Evolutionary conservation across 2,113 vertebrate species (phyloP), one percentile per base, ranked within the genome.

Genomic region (Chaetorhynchus papuensis): DNA sequence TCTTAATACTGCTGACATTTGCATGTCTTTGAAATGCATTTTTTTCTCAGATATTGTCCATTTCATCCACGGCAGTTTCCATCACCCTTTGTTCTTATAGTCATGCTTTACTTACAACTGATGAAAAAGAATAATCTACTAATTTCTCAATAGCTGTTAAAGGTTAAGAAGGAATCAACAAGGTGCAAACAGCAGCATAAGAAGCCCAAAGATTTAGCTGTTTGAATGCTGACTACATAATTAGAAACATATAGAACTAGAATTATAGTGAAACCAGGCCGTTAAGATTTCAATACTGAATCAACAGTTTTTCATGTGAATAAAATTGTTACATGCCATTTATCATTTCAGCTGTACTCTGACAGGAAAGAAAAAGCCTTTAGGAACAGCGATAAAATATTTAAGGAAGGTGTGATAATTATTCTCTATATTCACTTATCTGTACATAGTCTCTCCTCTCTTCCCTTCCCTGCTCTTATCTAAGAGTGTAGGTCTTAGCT

Each of bases 1-100:
- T 94, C 89, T 88, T 89, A 83, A 88, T 93, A 95, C 79, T 95
- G 35, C 95, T 96, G 94, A 70, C 78, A 95, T 97, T 95, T 95
- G 76, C 94, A 74, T 92, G 83, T 90, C 83, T 97, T 95, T 95
- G 94, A 83, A 92, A 93, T 94, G 45, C 22, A 33, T 53, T 90
- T 93, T 93, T 59, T 91, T 81, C 85, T 45, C 49, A 41, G 74
- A 80, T 90, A 86, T 41, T 88, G 79, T 91, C 78, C 50, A 64
- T 94, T 93, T 93, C 94, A 90, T 94, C 70, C 76, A 59, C 13
- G 17, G 47, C 63, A 78, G n/a, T 87, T 92, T 92, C 83, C 60
- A n/a, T 44, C 24, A 1, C 87, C 50, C 72, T 96, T 93, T 92
- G 47, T 94, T 95, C 83, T 84, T 83, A 52, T 30, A 65, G 54